Base-by-base conservation (phyloP, 2,888 invertebrate genomes). In the Epinotia nisella region DNA sequence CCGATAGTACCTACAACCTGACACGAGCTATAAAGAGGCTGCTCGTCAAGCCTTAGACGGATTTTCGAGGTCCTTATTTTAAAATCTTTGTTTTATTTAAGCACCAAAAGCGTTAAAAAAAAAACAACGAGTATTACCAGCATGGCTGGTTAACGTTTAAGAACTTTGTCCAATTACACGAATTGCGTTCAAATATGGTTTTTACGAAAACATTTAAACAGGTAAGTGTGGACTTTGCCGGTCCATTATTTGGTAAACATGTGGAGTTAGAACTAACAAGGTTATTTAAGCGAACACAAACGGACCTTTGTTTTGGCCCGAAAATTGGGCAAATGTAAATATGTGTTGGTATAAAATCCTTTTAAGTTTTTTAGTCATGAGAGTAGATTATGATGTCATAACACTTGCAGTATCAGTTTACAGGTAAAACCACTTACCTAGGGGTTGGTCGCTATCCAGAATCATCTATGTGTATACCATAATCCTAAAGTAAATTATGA, bases 81-180 rank as follows among this genome's bases (percentile, higher is more conserved):
- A 85, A 86, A 71, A 71, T 51, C 74, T 78, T 81, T 81, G 83
- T 85, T 84, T 85, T 81, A 76, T 83, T 86, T 85, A 85, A 74
- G 80, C 85, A 84, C 86, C 89, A 86, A 88, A 85, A 88, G 84
- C 88, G 84, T 49, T 49, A 15, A n/a, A 7, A n/a, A 5, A 15
- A n/a, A 7, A n/a, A 5, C n/a, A 35, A 35, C 9, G 35, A 35
- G 35, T 80, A 82, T 82, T 85, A 85, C 87, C 87, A 87, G 79
- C 76, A 75, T 82, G 81, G 83, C 80, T 82, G 75, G 77, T 78
- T 79, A 78, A 77, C 86, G 87, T 86, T 77, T 75, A 79, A 88
- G 87, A 88, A 77, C 78, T 76, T 80, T 77, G 80, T 78, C 82
- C 84, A 87, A 76, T 76, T 77, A 71, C 75, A 75, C 71, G 66